Conservation (phyloP, 2,797 vertebrate species). For the Enteromius paludinosus region DNA sequence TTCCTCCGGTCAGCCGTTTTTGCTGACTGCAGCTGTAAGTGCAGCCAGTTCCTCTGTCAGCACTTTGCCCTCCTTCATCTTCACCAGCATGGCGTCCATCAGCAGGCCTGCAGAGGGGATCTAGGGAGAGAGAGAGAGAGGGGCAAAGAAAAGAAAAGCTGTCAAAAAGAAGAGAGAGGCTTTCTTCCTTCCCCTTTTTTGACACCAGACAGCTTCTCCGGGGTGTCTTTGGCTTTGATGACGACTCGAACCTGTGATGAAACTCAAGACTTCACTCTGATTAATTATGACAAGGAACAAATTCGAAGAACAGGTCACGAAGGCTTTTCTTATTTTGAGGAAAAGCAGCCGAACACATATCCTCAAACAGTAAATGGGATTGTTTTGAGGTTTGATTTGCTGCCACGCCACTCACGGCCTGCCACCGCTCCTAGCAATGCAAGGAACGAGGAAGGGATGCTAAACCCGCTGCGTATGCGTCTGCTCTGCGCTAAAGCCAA, state of each 20-base stretch:
- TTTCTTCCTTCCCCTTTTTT: slow-evolving; percentile 57
- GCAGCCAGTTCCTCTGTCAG: slow-evolving; percentile 87
- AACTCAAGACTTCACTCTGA: slow-evolving; percentile 30
- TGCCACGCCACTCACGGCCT: slow-evolving; percentile 22
- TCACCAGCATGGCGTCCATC: slow-evolving; percentile 87
- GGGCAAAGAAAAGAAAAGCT: slow-evolving; percentile 68
- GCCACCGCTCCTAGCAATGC: slow-evolving; percentile 16
- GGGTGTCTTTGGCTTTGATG: slow-evolving; percentile 58
- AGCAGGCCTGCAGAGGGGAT: slow-evolving; percentile 88
- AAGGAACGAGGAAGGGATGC: slow-evolving; percentile 7
- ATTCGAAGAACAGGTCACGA: slow-evolving; percentile 33
- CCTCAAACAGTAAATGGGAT: slow-evolving; percentile 35
- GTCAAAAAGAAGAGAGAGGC: slow-evolving; percentile 55
- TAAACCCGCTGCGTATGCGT: background rate
- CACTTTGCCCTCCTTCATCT: slow-evolving; percentile 92
- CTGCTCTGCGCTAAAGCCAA: background rate
- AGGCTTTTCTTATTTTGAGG: slow-evolving; percentile 44
- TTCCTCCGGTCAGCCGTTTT: slow-evolving; percentile 45
- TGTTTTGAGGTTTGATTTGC: slow-evolving; percentile 42
- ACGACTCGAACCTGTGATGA: slow-evolving; percentile 42
- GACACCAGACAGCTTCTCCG: slow-evolving; percentile 70
- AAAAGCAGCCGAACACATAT: slow-evolving; percentile 5
- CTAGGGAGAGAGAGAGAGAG: slow-evolving; percentile 70
- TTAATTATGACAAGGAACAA: slow-evolving; percentile 49
- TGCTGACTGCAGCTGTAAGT: slow-evolving; percentile 64